Percentiles rank a stretch among this genome's conserved stretches.
phyloP scores from a whole-genome alignment of 2,113 vertebrate species.

The Cyprinodon variegatus region DNA sequence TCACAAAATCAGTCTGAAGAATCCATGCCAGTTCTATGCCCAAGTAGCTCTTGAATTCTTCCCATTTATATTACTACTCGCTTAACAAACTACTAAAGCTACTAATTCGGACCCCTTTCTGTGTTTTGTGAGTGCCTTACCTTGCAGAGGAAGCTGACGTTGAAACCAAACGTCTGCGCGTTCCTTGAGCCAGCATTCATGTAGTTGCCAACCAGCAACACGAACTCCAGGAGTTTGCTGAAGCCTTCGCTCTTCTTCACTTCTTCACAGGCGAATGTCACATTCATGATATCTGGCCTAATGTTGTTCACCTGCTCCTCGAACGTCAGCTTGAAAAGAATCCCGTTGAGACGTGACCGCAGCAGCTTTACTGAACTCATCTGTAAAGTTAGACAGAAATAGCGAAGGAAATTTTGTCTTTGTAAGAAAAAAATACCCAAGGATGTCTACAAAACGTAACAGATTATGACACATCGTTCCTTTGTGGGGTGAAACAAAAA shows the following conservation, averaged over 20 bases:
- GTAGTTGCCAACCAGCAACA: conserved; percentile 95
- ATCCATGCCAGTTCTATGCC: no score
- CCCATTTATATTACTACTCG: no score
- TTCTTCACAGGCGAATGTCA: conserved; percentile 95
- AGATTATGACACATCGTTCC: no score
- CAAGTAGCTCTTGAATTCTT: no score
- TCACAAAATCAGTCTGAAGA: not conserved
- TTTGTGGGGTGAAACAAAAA: no score
- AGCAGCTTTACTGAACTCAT: conserved; percentile 97
- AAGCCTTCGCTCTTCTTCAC: conserved; percentile 95
- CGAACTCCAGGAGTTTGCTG: conserved; percentile 86
- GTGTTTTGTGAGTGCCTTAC: conserved; percentile 68
- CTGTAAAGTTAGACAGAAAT: conserved; percentile 65
- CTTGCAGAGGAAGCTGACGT: conserved; percentile 96
- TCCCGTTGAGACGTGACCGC: conserved; percentile 88
- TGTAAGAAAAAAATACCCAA: no score
- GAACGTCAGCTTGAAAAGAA: conserved; percentile 93
- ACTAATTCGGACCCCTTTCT: not conserved
- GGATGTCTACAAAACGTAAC: no score
- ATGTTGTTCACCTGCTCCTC: conserved; percentile 97
- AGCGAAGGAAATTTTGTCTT: not conserved
- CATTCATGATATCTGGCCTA: conserved; percentile 94
- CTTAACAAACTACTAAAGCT: not conserved
- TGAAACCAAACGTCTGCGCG: conserved; percentile 95
- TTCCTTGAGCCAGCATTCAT: conserved; percentile 98